Base-by-base conservation (phyloP, 2,888 invertebrate species). In the Mayetiola destructor region DNA sequence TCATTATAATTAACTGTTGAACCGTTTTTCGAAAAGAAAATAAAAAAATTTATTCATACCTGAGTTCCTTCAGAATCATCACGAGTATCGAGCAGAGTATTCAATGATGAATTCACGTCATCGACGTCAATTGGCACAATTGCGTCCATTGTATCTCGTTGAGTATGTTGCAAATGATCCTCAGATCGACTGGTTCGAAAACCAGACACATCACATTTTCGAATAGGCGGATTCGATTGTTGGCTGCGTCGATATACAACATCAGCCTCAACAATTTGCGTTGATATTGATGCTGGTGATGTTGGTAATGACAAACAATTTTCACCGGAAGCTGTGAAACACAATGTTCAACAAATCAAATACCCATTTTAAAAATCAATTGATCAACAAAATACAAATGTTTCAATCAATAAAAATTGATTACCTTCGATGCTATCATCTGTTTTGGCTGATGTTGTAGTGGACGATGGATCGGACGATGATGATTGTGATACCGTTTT, bases 151-250 rank as follows among this genome's bases (percentile, higher is more conserved):
- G 56, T 55, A 64, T 73, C 73, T 57, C 72, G 69, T 62, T 73
- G 73, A 60, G 71, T 66, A 61, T 80, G 80, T 75, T 90, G 89
- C 61, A 94, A 75, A 69, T 92, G 92, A 73, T 93, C 92, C 74
- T 94, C 94, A 12, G 90, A 91, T 66, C 89, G 82, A 65, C 91
- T 92, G 30, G 90, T 90, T 59, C 92, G 79, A 52, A 92, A 91
- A 62, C 85, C 82, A 64, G 80, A 81, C 59, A 78, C 77, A 65
- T 78, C 78, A 64, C 70, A 68, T 64, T 71, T 72, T 60, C 73
- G 66, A 61, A 72, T 68, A 60, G 69, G 77, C 68, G 69, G 71
- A 58, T 73, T 73, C 14, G 52, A 36, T 55, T 54, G 55, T 18
- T 57, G 57, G 23, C 29, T 55, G 21, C 72, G 68, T 4, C 71